These are phyloP conservation scores for Nematopogon swammerdamellus DNA, from an alignment of 2,888 invertebrate species.

Conservation along the genomic window DNA sequence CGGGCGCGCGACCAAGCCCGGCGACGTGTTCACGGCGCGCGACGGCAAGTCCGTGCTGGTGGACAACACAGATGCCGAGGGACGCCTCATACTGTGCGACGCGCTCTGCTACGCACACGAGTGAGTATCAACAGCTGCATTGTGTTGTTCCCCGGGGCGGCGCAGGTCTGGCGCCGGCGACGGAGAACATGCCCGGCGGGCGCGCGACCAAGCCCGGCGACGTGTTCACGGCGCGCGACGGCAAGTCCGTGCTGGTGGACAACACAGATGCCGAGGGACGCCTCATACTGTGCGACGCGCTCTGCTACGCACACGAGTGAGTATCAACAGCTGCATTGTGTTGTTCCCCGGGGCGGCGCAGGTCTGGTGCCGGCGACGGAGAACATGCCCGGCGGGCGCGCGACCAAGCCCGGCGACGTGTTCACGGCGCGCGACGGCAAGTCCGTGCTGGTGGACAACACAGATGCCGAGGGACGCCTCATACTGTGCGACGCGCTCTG, in stretches of 20 bases:
- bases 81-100: slow-evolving; percentile 77
- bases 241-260: slow-evolving; percentile 69
- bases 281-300: slow-evolving; percentile 76
- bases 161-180: slow-evolving; percentile 72
- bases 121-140: no score
- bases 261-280: slow-evolving; percentile 78
- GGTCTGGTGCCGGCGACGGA: slow-evolving; percentile 76
- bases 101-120: slow-evolving; percentile 68
- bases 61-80: slow-evolving; percentile 76
- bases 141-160: no score
- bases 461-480: slow-evolving; percentile 78
- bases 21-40: slow-evolving; percentile 72
- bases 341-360: no score
- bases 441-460: slow-evolving; percentile 67
- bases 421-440: slow-evolving; percentile 73
- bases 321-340: no score
- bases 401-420: slow-evolving; percentile 77
- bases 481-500: slow-evolving; percentile 77
- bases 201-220: slow-evolving; percentile 76
- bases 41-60: slow-evolving; percentile 72
- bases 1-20: slow-evolving; percentile 71
- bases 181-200: slow-evolving; percentile 78
- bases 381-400: slow-evolving; percentile 73
- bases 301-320: slow-evolving; percentile 61
- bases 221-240: slow-evolving; percentile 69